phyloP scores from a whole-genome alignment of 2,113 vertebrate species.

The Muntiacus muntjak region DNA sequence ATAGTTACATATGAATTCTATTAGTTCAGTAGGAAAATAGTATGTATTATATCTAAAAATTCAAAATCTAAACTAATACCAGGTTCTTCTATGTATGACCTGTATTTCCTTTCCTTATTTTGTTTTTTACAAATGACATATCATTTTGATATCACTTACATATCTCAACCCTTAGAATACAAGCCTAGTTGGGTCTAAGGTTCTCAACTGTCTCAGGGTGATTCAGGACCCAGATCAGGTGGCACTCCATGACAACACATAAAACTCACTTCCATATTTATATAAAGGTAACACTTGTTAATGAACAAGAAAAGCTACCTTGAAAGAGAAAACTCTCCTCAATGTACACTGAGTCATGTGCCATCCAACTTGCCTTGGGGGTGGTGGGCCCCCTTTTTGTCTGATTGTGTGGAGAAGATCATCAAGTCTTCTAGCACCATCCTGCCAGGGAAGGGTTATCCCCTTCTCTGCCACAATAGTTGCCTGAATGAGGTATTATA shows the following conservation, averaged over 20 bases:
- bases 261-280: background rate
- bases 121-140: background rate
- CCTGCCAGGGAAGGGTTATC: background rate
- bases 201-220: background rate
- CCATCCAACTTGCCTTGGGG: background rate
- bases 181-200: background rate
- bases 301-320: background rate
- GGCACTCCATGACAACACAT: background rate
- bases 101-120: background rate
- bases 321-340: background rate
- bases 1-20: background rate
- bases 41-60: background rate
- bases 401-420: background rate
- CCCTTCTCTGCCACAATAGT: background rate
- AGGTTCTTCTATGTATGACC: background rate
- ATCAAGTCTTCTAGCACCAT: background rate
- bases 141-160: background rate
- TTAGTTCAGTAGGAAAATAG: conserved; percentile 17
- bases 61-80: background rate
- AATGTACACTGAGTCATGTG: background rate
- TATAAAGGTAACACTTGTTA: background rate
- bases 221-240: background rate
- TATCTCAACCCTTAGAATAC: background rate
- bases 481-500: background rate
- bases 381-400: background rate